Conservation (phyloP, 2,113 vertebrate species). For the Myrmecobius fasciatus region DNA sequence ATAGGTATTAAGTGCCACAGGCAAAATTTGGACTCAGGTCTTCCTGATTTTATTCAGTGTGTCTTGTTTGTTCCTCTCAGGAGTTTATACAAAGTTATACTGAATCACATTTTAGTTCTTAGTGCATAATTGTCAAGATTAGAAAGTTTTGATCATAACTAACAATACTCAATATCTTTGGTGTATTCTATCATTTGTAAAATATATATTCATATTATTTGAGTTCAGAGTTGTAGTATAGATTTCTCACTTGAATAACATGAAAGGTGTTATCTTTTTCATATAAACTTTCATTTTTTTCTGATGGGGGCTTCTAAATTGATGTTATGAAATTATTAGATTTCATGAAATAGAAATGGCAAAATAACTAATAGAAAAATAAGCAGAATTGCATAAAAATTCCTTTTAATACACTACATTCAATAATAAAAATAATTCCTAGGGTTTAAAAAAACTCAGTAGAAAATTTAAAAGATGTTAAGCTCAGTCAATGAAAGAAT, state of each 20-base stretch:
- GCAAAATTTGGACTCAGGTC: background rate
- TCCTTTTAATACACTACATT: background rate
- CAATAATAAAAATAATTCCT: background rate
- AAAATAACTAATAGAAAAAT: slow-evolving; percentile 28
- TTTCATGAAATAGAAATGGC: slow-evolving; percentile 8
- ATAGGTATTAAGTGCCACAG: background rate
- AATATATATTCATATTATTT: background rate
- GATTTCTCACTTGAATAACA: slow-evolving; percentile 17
- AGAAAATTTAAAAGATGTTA: slow-evolving; percentile 26
- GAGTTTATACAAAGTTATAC: slow-evolving; percentile 1
- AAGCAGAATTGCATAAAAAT: background rate
- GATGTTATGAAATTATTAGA: slow-evolving; percentile 29
- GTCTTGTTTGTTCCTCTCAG: background rate
- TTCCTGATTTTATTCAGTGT: background rate
- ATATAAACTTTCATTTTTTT: slow-evolving; percentile 25
- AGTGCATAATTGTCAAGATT: background rate
- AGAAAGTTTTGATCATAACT: slow-evolving; percentile 6
- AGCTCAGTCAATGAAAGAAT: background rate
- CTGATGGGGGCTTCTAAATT: slow-evolving; percentile 1
- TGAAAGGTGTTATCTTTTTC: slow-evolving; percentile 1
- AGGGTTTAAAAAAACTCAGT: background rate
- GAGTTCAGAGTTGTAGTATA: slow-evolving; percentile 22
- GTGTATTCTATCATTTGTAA: slow-evolving; percentile 1
- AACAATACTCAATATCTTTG: background rate
- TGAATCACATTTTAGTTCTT: slow-evolving; percentile 13